A percentile compares a stretch with the other conserved stretches of the same genome.
Evolutionary conservation across 2,888 invertebrate genomes (phyloP).

Genomic region (Craniophora ligustri): DNA sequence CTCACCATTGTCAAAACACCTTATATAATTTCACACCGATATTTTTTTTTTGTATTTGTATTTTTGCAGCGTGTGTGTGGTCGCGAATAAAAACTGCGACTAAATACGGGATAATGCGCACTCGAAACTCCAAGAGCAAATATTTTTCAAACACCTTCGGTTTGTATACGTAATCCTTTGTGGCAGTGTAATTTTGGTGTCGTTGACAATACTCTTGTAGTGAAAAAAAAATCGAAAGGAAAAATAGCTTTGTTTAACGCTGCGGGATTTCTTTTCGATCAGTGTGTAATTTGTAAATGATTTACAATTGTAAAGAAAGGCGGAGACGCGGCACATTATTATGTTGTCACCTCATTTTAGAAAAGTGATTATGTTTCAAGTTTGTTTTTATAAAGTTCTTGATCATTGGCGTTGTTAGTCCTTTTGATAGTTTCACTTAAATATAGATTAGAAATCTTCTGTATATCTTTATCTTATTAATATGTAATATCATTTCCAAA

Average conservation of each 20-base stretch:
- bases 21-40: constrained; percentile 82
- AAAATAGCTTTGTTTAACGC: constrained; percentile 70
- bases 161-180: constrained; percentile 78
- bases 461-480: too few species aligned
- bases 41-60: constrained; percentile 53
- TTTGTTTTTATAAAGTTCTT: constrained; percentile 51
- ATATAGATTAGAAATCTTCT: too few species aligned
- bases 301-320: constrained; percentile 70
- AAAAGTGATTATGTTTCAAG: constrained; percentile 59
- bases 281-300: constrained; percentile 84
- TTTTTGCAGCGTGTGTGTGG: constrained; percentile 72
- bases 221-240: constrained; percentile 61
- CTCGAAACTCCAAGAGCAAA: constrained; percentile 80
- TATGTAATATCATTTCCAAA: too few species aligned
- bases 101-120: constrained; percentile 77
- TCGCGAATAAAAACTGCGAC: constrained; percentile 75
- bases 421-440: constrained; percentile 36
- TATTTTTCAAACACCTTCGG: constrained; percentile 86
- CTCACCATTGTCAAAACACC: constrained; percentile 86
- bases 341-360: constrained; percentile 77
- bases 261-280: constrained; percentile 77
- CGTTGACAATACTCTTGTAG: constrained; percentile 85
- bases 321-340: constrained; percentile 72
- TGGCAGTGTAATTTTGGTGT: constrained; percentile 83
- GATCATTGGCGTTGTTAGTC: constrained; percentile 46